Evolutionary conservation across 2,113 vertebrate genomes (phyloP), one percentile per base, ranked within the genome.

Genomic region (Notarius lentiginosus): DNA sequence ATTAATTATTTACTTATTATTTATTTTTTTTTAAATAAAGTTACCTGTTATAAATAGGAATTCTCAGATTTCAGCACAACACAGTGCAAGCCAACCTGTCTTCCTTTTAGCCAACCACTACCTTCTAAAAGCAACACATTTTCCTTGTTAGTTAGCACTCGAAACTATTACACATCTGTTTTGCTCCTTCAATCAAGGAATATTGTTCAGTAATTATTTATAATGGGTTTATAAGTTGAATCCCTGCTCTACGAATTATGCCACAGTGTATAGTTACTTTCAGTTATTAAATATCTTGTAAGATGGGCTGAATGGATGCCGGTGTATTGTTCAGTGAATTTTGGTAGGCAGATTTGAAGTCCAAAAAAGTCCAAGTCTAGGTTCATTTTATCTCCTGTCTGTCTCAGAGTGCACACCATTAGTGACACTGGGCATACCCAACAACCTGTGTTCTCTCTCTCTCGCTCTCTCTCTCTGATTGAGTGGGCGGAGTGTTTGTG

Each of bases 131-230:
- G 5, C 20, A 76, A 53, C 22, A n/a, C 10, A 76, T 76, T 53
- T 53, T n/a, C 22, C 5, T 51, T 53, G 47, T 53, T 49, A 73
- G 41, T 47, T 76, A 49, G 12, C n/a, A 53, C 22, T 51, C 47
- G n/a, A 76, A 53, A 22, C 73, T 79, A 79, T 79, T 58, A 58
- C 27, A 5, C 55, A 58, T 79, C 53, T 34, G 55, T 79, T 60
- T 79, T 60, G 55, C 55, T 58, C 12, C 53, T 34, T 79, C 9
- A 79, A 34, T 79, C 55, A 79, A 79, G 27, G 27, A 79, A 79
- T 79, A 79, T 60, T 79, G 27, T 79, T 79, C 77, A 79, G 77
- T 58, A 79, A 30, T 79, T 58, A 34, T 15, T 79, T 20, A 34
- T 58, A 79, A 58, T 79, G 55, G 55, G 17, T 41, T 41, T 41